Base-by-base conservation (phyloP, 2,888 invertebrate genomes). In the Cheilosia scutellata region DNA sequence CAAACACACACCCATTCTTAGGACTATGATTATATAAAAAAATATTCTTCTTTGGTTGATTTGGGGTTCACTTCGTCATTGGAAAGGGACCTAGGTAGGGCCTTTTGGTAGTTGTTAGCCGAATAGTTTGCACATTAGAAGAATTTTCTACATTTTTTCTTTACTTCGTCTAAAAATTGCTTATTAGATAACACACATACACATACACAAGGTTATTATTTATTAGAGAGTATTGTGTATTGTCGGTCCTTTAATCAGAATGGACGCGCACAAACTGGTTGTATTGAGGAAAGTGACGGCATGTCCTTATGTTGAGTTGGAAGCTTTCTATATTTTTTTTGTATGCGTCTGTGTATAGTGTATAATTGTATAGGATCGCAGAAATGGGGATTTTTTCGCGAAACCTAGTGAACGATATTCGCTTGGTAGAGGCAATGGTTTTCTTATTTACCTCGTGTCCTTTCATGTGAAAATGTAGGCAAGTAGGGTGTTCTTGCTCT, bases 201-300 rank as follows among this genome's bases (percentile, higher is more conserved):
- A 80, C 63, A 76, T 70, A 55, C 29, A 71, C 63, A 80, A 57
- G 40, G 70, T 72, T 75, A 29, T 57, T 74, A 29, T 68, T 70
- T 55, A 20, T 37, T 58, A 55, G 63, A 70, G 58, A 75, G 49
- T 68, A 62, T 42, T 65, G 57, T 76, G 76, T 82, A 65, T 87
- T 88, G 87, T 88, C 88, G 88, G 88, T 88, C 88, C 88, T 88
- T 87, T 87, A 77, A 82, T 86, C 88, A 86, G 86, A 87, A 89
- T 88, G 88, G 89, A 89, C 89, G 88, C 89, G 89, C 88, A 89
- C 88, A 87, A 88, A 89, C 89, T 89, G 88, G 80, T 82, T 76
- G 74, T 82, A 82, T 78, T 82, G 77, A 82, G 82, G 16, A 86
- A 86, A 82, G 82, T 78, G 87, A 82, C 78, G 82, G 78, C 87